Evolutionary conservation across 35 echinoderm and acorn worm genomes (phyloP), one percentile per base, ranked within the genome.

Genomic region (Stichopus chloronotus): DNA sequence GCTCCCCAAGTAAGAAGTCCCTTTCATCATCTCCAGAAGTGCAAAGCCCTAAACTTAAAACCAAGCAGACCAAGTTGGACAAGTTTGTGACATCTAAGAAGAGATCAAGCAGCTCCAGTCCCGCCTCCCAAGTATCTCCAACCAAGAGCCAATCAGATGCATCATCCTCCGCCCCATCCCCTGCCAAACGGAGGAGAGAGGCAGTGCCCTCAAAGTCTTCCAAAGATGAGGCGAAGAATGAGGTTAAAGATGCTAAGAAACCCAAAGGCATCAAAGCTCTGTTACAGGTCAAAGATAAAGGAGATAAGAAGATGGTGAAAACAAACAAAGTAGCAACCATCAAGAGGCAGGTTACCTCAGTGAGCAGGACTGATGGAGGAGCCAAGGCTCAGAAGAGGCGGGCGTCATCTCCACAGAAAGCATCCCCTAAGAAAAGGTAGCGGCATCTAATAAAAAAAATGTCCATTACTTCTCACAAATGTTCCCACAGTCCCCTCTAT

Each of bases 341-440:
- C 17, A 85, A 85, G 55, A 85, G 82, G 17, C 20, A 21, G 16
- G 13, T 19, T 9, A 85, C 56, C 9, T 7, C 55, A 30, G 55
- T 58, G n/a, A 56, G 55, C 7, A 58, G 20, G 56, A 85, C 55
- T n/a, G 76, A 23, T 14, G 57, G 55, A 58, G 57, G 54, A 58
- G 4, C 55, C 12, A 83, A 7, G 19, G 43, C 11, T 0, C 21
- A 43, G 52, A 85, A 85, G 82, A 85, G 82, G 82, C 82, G 56
- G 82, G 82, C 82, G 8, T 85, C 82, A 5, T 89, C 87, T 89
- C 65, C 87, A 63, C 61, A 55, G 65, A 89, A 89, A 89, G 14
- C 87, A 69, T 43, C 86, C 4, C 86, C 87, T 21, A 61, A 65
- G 17, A 89, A 89, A 71, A 89, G 87, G 87, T 89, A 89, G 16